A percentile compares a stretch with the other conserved stretches of the same genome.
Conservation (phyloP, 1,140 invertebrate genomes). For the Drosophila truncata region DNA sequence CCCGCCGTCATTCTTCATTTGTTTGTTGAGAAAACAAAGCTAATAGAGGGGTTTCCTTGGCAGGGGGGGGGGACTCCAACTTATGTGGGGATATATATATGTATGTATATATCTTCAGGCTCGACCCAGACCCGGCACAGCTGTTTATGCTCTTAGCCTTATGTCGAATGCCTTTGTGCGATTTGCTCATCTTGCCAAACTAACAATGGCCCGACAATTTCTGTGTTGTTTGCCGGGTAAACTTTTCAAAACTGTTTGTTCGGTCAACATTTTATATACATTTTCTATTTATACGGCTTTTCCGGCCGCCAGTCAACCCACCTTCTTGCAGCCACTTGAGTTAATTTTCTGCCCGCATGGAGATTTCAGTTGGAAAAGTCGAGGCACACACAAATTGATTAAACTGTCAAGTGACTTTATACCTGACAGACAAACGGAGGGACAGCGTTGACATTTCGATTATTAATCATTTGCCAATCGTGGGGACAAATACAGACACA, state of each 20-base stretch:
- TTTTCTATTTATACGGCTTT: constrained; percentile 53
- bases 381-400: constrained; percentile 71
- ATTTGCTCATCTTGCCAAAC: constrained; percentile 57
- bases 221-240: constrained; percentile 50
- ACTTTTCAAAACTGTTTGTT: constrained; percentile 69
- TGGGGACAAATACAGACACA: background rate
- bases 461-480: constrained; percentile 73
- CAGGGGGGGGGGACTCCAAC: constrained; percentile 2
- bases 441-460: constrained; percentile 75
- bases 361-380: constrained; percentile 38
- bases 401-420: constrained; percentile 82
- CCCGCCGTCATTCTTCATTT: constrained; percentile 56
- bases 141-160: constrained; percentile 54
- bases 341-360: constrained; percentile 45
- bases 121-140: constrained; percentile 47
- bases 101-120: constrained; percentile 14
- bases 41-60: constrained; percentile 34
- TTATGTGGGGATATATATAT: constrained; percentile 42
- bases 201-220: constrained; percentile 48
- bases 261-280: constrained; percentile 58
- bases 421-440: constrained; percentile 63
- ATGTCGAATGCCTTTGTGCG: constrained; percentile 50
- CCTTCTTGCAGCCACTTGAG: constrained; percentile 21
- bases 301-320: constrained; percentile 6
- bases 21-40: constrained; percentile 65